Base-by-base conservation (phyloP, 2,888 invertebrate genomes). In the Bibio marci region DNA sequence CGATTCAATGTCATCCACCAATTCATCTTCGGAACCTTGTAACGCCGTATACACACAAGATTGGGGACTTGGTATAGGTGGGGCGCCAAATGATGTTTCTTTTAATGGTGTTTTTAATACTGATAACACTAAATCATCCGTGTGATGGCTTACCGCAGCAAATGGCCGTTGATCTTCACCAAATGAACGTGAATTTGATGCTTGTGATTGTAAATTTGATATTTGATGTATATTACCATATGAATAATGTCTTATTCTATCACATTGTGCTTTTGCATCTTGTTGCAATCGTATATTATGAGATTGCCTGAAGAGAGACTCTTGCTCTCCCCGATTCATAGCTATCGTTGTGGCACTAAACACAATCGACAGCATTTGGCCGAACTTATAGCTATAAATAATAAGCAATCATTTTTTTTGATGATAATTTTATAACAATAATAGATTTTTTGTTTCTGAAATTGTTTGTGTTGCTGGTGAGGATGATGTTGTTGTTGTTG, bases 271-370 rank as follows among this genome's bases (percentile, higher is more conserved):
- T 43, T 47, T 49, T 35, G 48, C 48, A 39, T 49, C 48, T 34
- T 50, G 50, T 38, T 49, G 49, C 48, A 50, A 44, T 42, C 50
- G 46, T 43, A 73, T 59, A 52, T 70, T 71, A 47, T 72, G 65
- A 48, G 71, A 72, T 52, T 71, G 71, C 48, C 73, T 62, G 52
- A 68, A 73, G 48, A 73, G 58, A 49, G 64, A 68, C 53, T 72
- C 72, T 58, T 73, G 72, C 54, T 73, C 73, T 45, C 69, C 70
- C 43, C 72, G 66, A 62, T 73, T 73, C 73, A 73, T 73, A 51
- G 62, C 64, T 51, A 54, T 53, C 46, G 52, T 48, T 52, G 60
- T 63, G 47, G 54, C 52, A 41, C 54, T 48, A 59, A 64, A 60
- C 51, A 63, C 60, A 55, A 62, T 53, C 52, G 63, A 61, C 54